These are phyloP conservation scores for Raja brachyura DNA, from an alignment of 2,113 vertebrate species.

Conservation along the genomic window DNA sequence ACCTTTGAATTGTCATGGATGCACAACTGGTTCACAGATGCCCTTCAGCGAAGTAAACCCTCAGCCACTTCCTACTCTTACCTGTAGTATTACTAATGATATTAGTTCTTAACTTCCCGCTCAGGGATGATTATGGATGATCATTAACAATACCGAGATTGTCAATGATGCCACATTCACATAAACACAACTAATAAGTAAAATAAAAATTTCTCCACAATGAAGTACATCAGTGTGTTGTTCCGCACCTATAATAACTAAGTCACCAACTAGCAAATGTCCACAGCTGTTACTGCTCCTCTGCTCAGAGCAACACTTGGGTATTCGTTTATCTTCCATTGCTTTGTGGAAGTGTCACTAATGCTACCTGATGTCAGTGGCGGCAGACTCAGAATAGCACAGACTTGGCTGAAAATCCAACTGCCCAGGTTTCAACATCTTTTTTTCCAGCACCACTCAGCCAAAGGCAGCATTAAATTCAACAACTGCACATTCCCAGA, in stretches of 20 bases:
- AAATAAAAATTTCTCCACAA: not conserved
- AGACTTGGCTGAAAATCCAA: conserved; percentile 60
- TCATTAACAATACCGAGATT: not conserved
- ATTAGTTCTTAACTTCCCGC: no score
- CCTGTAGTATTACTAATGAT: no score
- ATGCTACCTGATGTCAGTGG: conserved; percentile 68
- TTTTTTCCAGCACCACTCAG: conserved; percentile 61
- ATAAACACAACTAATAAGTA: no score
- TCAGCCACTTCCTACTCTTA: not conserved
- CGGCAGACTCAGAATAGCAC: conserved; percentile 64
- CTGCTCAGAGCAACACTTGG: conserved; percentile 56
- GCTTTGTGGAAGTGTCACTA: conserved; percentile 59
- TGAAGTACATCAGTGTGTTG: not conserved
- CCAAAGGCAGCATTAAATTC: conserved; percentile 45
- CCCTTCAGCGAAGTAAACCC: not conserved
- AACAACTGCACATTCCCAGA: conserved; percentile 38
- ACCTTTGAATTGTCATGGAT: no score
- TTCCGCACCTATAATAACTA: no score
- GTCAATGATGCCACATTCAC: not conserved
- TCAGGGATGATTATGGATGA: no score
- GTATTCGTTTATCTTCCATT: conserved; percentile 61
- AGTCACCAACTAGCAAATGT: not conserved
- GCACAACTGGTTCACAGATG: no score
- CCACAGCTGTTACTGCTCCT: not conserved
- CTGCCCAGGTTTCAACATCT: conserved; percentile 64